Conservation (phyloP, 2,797 vertebrate genomes). For the Pteropus rufus region DNA sequence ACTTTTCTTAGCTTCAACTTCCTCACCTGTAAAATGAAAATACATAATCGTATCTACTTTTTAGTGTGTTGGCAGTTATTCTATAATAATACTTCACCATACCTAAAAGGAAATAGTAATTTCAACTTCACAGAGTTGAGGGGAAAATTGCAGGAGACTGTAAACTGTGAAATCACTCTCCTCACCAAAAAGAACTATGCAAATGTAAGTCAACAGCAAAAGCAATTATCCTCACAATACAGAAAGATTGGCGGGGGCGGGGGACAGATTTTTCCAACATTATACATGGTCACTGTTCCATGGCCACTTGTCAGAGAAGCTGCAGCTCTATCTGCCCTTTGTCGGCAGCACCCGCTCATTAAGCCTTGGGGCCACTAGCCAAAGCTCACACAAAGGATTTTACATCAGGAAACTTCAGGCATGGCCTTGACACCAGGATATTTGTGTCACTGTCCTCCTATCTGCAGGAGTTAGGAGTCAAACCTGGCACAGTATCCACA, state of each 20-base stretch:
- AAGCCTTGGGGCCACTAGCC: not conserved
- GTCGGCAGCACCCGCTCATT: not conserved
- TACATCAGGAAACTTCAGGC: not conserved
- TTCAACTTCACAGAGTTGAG: not conserved
- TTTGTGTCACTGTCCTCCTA: not conserved
- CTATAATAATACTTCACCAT: not conserved
- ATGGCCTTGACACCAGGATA: not conserved
- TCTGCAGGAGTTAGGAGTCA: not conserved
- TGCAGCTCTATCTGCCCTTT: not conserved
- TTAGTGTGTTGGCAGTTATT: not conserved
- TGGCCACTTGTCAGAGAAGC: not conserved
- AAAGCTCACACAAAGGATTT: not conserved
- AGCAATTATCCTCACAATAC: not conserved
- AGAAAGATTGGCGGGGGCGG: not conserved
- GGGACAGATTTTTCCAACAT: not conserved
- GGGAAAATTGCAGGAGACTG: not conserved
- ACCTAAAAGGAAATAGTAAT: not conserved
- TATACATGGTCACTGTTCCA: not conserved
- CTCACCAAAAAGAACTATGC: not conserved
- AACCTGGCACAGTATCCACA: not conserved
- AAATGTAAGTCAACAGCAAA: not conserved
- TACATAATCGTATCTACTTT: not conserved
- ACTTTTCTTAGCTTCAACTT: not conserved
- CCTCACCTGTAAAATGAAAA: not conserved
- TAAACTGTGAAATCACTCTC: not conserved